These are phyloP conservation scores for Eupeodes corollae DNA, from an alignment of 1,140 invertebrate genomes.

Conservation along the genomic window DNA sequence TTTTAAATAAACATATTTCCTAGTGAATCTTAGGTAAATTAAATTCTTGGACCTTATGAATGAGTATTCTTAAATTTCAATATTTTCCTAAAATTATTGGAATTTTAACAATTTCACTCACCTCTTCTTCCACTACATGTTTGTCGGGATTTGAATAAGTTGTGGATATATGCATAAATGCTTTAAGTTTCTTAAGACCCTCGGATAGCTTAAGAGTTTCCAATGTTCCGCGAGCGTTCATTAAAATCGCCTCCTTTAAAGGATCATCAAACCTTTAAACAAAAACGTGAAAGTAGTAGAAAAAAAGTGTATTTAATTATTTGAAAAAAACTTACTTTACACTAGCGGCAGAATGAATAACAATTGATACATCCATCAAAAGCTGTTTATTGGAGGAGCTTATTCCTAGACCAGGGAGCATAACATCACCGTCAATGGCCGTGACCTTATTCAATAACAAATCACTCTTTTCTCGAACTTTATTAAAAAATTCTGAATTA, in stretches of 20 bases:
- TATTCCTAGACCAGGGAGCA: slow-evolving; percentile 48
- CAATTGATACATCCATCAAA: slow-evolving; percentile 59
- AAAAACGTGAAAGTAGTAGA: neutral
- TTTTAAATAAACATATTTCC: neutral
- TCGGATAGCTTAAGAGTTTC: slow-evolving; percentile 53
- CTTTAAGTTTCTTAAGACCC: slow-evolving; percentile 55
- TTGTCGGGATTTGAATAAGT: slow-evolving; percentile 71
- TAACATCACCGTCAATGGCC: slow-evolving; percentile 67
- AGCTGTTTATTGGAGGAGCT: slow-evolving; percentile 12
- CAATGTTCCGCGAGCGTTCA: slow-evolving; percentile 56
- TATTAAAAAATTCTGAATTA: slow-evolving; percentile 41
- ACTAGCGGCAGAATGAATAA: slow-evolving; percentile 90
- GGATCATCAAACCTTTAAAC: slow-evolving; percentile 51
- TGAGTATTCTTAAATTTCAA: too few relatives aligned
- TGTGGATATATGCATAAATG: slow-evolving; percentile 73
- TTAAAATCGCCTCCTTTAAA: slow-evolving; percentile 51
- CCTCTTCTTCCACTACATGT: slow-evolving; percentile 53
- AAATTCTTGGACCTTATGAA: too few relatives aligned
- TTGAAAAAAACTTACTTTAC: slow-evolving; percentile 40
- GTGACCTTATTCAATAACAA: slow-evolving; percentile 56
- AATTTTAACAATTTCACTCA: slow-evolving; percentile 1
- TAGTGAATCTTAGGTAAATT: too few relatives aligned
- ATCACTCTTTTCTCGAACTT: slow-evolving; percentile 36
- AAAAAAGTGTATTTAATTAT: neutral
- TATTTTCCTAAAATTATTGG: too few relatives aligned